Evolutionary conservation across 2,113 vertebrate species (phyloP).

Genomic region (Pitta sordida): DNA sequence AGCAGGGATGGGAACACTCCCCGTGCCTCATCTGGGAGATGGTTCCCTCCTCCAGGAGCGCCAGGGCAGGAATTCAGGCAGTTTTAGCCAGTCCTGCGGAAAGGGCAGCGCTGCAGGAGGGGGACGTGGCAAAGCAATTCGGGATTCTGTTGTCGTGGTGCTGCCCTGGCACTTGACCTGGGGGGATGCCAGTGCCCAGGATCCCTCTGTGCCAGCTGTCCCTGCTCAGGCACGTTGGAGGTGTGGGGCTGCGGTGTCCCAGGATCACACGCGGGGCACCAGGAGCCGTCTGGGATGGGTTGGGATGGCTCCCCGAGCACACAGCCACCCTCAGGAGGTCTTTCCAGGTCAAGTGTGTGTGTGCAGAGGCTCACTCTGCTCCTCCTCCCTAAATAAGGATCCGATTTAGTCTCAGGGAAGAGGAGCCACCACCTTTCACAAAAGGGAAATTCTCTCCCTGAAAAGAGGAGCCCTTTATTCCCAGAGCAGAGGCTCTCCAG

Average conservation of each 20-base stretch:
- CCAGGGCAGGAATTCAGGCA: neutral
- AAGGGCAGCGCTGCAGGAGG: neutral
- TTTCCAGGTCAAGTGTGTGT: neutral
- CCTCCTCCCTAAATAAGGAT: slow-evolving; percentile 35
- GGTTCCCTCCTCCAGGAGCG: neutral
- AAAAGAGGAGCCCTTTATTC: slow-evolving; percentile 44
- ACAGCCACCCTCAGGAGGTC: neutral
- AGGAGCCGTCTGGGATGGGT: neutral
- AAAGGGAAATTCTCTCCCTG: slow-evolving; percentile 31
- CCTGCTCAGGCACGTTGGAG: fast-evolving
- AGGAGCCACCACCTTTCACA: neutral
- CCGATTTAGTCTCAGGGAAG: neutral
- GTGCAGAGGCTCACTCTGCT: neutral
- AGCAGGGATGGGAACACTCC: neutral
- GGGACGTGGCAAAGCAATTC: neutral
- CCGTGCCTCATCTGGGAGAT: neutral
- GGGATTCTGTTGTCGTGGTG: neutral
- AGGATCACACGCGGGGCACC: no score
- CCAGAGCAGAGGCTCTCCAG: neutral
- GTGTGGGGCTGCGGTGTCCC: fast-evolving
- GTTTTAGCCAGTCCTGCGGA: neutral
- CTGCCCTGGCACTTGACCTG: neutral
- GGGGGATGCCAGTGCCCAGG: fast-evolving
- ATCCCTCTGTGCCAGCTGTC: neutral
- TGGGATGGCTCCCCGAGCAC: neutral